Percentiles rank a stretch among this genome's conserved stretches.
phyloP scores from a whole-genome alignment of 1,140 invertebrate genomes.

The Drosophila pachea region DNA sequence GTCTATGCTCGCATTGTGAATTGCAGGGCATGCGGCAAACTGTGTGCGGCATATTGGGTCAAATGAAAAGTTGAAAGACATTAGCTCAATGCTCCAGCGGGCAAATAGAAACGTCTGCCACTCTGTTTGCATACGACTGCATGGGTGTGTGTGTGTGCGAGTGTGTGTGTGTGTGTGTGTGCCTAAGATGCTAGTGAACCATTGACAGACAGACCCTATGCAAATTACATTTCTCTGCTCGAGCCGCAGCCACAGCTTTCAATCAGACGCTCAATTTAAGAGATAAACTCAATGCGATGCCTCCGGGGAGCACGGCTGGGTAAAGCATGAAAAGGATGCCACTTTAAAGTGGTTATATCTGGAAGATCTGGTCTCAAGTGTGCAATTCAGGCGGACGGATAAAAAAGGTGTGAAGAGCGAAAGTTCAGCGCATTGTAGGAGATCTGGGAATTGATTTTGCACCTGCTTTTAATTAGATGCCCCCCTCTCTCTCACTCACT shows the following conservation, averaged over 20 bases:
- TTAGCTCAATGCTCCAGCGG: constrained; percentile 32
- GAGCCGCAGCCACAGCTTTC: constrained; percentile 7
- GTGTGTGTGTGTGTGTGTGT: not conserved
- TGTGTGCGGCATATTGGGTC: constrained; percentile 52
- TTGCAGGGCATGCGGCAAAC: constrained; percentile 38
- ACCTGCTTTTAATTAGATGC: too few species aligned
- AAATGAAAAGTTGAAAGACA: constrained; percentile 48
- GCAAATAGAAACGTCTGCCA: constrained; percentile 22
- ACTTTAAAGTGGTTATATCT: too few species aligned
- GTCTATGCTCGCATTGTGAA: constrained; percentile 24
- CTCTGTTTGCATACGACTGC: not conserved
- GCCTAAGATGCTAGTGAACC: constrained; percentile 6
- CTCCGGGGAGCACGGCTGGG: too few species aligned
- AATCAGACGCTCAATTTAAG: constrained; percentile 3
- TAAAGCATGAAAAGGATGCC: too few species aligned
- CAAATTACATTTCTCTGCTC: constrained; percentile 25
- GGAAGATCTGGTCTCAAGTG: too few species aligned
- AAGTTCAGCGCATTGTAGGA: too few species aligned
- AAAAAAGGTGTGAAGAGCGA: too few species aligned
- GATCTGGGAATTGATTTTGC: too few species aligned
- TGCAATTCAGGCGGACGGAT: too few species aligned
- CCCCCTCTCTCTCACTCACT: too few species aligned
- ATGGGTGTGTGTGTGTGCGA: not conserved
- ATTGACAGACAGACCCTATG: constrained; percentile 25
- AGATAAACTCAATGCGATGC: not conserved